phyloP scores from a whole-genome alignment of 2,888 invertebrate species.

The Scaptomyza reducta region DNA sequence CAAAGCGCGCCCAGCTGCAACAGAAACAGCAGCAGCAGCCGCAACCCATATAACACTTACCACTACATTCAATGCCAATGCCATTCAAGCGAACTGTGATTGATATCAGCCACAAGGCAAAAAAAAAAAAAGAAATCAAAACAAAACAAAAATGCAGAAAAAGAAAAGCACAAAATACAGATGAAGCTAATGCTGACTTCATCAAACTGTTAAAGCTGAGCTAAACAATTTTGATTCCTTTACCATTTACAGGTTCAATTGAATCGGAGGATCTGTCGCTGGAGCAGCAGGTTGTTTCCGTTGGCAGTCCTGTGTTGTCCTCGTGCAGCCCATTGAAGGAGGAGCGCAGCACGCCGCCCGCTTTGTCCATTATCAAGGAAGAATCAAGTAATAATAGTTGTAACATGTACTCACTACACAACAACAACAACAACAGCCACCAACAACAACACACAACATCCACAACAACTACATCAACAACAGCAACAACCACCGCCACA shows the following conservation, averaged over 20 bases:
- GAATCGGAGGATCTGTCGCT: slow-evolving; percentile 92
- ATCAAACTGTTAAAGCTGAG: slow-evolving; percentile 23
- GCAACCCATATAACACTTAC: slow-evolving; percentile 61
- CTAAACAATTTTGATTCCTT: slow-evolving; percentile 1
- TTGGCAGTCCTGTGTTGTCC: slow-evolving; percentile 84
- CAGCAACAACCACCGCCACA: slow-evolving; percentile 54
- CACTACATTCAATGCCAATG: slow-evolving; percentile 50
- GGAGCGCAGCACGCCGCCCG: slow-evolving; percentile 88
- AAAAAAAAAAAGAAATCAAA: not conserved
- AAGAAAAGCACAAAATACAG: not conserved
- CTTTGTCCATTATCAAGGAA: slow-evolving; percentile 87
- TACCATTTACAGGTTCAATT: slow-evolving; percentile 88
- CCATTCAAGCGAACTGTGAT: slow-evolving; percentile 73
- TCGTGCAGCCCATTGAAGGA: slow-evolving; percentile 87
- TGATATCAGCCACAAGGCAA: slow-evolving; percentile 55
- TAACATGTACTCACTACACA: slow-evolving; percentile 84
- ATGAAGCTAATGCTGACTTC: not conserved
- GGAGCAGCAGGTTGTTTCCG: slow-evolving; percentile 85
- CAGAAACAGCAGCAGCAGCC: slow-evolving; percentile 72
- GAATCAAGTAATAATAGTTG: slow-evolving; percentile 89
- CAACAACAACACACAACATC: slow-evolving; percentile 64
- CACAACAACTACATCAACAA: slow-evolving; percentile 55
- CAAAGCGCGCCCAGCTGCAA: slow-evolving; percentile 76
- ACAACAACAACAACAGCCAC: slow-evolving; percentile 76
- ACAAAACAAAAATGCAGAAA: slow-evolving; percentile 1